Evolutionary conservation across 2,888 invertebrate genomes (phyloP).

Genomic region (Stenodera caucasica): DNA sequence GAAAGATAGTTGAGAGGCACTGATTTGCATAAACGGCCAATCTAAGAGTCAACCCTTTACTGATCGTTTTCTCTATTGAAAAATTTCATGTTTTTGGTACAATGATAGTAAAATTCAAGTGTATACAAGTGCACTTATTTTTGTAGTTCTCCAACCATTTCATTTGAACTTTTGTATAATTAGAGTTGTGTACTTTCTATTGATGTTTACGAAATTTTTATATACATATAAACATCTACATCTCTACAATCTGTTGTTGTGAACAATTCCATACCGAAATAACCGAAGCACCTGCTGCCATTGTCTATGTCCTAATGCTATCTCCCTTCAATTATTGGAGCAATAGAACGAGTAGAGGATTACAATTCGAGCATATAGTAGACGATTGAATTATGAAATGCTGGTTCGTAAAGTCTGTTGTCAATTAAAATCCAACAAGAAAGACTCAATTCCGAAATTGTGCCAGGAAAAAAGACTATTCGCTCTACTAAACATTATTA

Average conservation of each 20-base stretch:
- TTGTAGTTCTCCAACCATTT: too few species aligned
- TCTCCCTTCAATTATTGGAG: slow-evolving; percentile 34
- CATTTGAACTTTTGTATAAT: too few species aligned
- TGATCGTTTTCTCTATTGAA: too few species aligned
- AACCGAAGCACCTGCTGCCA: slow-evolving; percentile 31
- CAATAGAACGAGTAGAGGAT: slow-evolving; percentile 30
- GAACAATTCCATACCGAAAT: slow-evolving; percentile 21
- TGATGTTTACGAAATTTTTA: neutral
- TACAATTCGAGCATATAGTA: slow-evolving; percentile 23
- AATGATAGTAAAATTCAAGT: too few species aligned
- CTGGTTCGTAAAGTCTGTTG: slow-evolving; percentile 8
- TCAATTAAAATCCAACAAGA: slow-evolving; percentile 13
- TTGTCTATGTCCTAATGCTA: slow-evolving; percentile 26
- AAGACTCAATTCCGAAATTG: neutral
- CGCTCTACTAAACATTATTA: neutral
- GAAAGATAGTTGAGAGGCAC: too few species aligned
- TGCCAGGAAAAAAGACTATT: neutral
- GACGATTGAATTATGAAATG: slow-evolving; percentile 30
- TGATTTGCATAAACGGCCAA: too few species aligned
- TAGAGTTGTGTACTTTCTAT: neutral
- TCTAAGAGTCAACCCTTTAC: too few species aligned
- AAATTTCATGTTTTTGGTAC: too few species aligned
- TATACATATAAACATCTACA: neutral
- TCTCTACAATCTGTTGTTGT: slow-evolving; percentile 21
- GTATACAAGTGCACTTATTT: too few species aligned